phyloP scores from a whole-genome alignment of 1,140 invertebrate genomes.

The Drosophila bocqueti region DNA sequence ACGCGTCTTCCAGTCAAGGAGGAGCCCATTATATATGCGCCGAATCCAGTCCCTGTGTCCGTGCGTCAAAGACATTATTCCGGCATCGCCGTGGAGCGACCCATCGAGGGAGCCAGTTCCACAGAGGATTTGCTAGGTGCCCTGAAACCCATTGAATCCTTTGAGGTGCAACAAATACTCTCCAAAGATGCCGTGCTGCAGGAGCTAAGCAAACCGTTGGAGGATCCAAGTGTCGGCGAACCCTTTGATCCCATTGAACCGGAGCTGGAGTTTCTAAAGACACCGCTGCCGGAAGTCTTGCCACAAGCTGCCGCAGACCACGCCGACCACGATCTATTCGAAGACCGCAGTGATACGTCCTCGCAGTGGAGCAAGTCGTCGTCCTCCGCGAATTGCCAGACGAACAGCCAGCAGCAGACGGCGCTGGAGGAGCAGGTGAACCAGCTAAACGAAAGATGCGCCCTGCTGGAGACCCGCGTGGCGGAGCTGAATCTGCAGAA shows the following conservation, averaged over 20 bases:
- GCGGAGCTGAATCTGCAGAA: constrained; percentile 75
- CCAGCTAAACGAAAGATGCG: constrained; percentile 66
- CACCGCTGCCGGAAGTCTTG: constrained; percentile 57
- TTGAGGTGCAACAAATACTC: constrained; percentile 56
- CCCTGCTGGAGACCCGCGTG: constrained; percentile 74
- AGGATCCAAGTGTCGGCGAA: background rate
- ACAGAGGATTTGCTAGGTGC: constrained; percentile 67
- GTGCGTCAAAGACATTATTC: constrained; percentile 31
- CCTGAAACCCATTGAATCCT: constrained; percentile 42
- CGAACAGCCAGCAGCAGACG: constrained; percentile 40
- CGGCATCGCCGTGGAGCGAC: constrained; percentile 54
- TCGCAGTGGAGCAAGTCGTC: constrained; percentile 83
- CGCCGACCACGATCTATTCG: constrained; percentile 56
- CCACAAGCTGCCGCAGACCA: constrained; percentile 17
- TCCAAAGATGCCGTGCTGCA: constrained; percentile 43
- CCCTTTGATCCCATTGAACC: constrained; percentile 74
- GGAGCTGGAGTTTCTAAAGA: constrained; percentile 74
- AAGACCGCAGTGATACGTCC: constrained; percentile 77
- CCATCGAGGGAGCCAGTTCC: constrained; percentile 62
- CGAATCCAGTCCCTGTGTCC: constrained; percentile 75
- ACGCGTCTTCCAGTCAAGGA: constrained; percentile 42
- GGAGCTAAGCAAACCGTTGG: constrained; percentile 4
- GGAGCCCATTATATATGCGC: constrained; percentile 86
- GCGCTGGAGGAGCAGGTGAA: constrained; percentile 65
- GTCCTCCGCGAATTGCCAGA: constrained; percentile 58